Evolutionary conservation across 64 coral and sea anemone species (phyloP), one percentile per base, ranked within the genome.

Genomic region (Montipora sp.): DNA sequence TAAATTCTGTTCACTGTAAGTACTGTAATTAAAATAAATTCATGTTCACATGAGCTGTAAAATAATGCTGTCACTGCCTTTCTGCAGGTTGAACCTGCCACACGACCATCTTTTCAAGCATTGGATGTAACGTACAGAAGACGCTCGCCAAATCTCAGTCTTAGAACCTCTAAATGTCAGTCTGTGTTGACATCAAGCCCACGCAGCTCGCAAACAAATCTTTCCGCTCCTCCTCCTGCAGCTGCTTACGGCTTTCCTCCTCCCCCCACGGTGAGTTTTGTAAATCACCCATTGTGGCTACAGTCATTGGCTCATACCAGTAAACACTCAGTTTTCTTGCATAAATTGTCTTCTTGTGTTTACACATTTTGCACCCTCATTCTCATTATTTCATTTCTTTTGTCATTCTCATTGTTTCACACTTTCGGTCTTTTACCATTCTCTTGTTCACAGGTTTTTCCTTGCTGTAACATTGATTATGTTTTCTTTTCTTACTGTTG

Each of bases 101-200:
- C 91, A 77, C 92, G 92, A 18, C 92, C 92, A 78, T 98, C 95
- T 51, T 97, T 98, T 92, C 92, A 98, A 77, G 95, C 95, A 75
- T 73, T 98, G 89, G 95, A 98, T 92, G 95, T 98, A 59, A 98
- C 92, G 12, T 91, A 88, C 79, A 81, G 92, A 82, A 89, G 92
- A 93, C 94, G 90, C 51, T 94, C 92, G 19, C 89, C 92, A 24
- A 94, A 94, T 89, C 67, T 88, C 78, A 91, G 77, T 68, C 71
- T 93, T 75, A 88, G 95, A 58, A 94, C 65, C 47, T 94, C 95
- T 67, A 98, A 94, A 89, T 93, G 82, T 78, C 89, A 89, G 75
- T 94, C 95, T 79, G 27, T 94, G 95, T 77, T 94, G 75, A 83
- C 93, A 75, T 89, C 74, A 60, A 90, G 84, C 2, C 66, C 77